Conservation (phyloP, 2,888 invertebrate species). For the Hirtodrosophila trivittata region DNA sequence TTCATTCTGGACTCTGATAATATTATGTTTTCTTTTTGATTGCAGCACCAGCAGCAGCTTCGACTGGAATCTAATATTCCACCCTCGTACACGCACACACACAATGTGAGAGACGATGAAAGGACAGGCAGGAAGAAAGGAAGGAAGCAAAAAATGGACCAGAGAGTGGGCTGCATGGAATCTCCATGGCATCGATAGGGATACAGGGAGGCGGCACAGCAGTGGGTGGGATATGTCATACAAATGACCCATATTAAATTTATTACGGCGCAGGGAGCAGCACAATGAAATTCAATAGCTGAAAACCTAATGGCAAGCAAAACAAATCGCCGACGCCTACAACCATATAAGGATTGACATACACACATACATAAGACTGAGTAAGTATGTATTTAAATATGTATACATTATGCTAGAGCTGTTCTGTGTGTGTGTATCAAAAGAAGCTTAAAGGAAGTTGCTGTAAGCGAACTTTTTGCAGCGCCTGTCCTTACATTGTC, state of each 20-base stretch:
- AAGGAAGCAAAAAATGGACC: conserved; percentile 25
- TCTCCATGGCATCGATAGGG: conserved; percentile 3
- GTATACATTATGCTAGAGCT: conserved; percentile 31
- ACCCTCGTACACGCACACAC: conserved; percentile 40
- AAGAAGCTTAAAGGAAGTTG: conserved; percentile 67
- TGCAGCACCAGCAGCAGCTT: neutral
- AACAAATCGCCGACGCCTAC: conserved; percentile 71
- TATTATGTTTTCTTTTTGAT: conserved; percentile 1
- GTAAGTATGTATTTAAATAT: conserved; percentile 6
- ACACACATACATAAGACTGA: neutral
- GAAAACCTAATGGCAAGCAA: conserved; percentile 72
- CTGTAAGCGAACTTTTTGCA: conserved; percentile 44
- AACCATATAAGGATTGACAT: conserved; percentile 16
- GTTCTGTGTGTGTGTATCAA: conserved; percentile 47
- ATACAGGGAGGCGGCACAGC: conserved; percentile 1
- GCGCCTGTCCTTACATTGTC: conserved; percentile 59
- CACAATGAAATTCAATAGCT: conserved; percentile 78
- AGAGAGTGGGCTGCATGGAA: neutral
- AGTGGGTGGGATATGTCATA: conserved; percentile 56
- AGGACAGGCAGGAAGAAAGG: conserved; percentile 16
- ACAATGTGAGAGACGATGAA: conserved; percentile 47
- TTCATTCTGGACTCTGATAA: no score
- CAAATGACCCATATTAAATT: conserved; percentile 80
- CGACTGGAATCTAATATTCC: conserved; percentile 15
- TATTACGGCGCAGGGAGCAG: conserved; percentile 71